Evolutionary conservation across 2,113 vertebrate genomes (phyloP).

Genomic region (Petromus typicus): DNA sequence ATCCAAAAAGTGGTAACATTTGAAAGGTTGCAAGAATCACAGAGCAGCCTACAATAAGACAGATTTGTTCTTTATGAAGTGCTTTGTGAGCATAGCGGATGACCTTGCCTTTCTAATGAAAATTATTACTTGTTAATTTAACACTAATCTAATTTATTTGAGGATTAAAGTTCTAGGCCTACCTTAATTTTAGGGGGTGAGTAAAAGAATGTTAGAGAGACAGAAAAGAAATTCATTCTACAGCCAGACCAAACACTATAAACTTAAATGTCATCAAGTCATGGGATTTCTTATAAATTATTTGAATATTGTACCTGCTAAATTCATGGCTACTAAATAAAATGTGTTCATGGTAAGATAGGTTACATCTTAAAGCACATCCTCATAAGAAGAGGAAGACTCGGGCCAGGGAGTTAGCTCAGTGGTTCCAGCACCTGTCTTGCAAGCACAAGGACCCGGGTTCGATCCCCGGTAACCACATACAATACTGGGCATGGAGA

Average conservation of each 20-base stretch:
- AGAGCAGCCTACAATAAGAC: background rate
- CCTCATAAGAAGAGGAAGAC: background rate
- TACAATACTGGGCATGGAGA: too few relatives aligned
- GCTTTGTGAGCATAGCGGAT: background rate
- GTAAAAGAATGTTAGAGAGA: background rate
- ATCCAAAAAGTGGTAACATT: background rate
- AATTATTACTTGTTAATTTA: background rate
- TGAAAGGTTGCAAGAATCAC: background rate
- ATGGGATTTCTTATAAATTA: background rate
- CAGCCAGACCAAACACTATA: background rate
- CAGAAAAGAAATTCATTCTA: background rate
- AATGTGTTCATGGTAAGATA: background rate
- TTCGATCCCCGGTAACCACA: too few relatives aligned
- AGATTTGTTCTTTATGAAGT: conserved; percentile 13
- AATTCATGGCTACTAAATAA: background rate
- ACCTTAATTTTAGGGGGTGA: background rate
- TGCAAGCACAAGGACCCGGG: too few relatives aligned
- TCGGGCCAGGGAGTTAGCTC: too few relatives aligned
- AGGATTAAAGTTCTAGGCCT: background rate
- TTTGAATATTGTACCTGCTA: background rate
- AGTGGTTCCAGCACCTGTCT: too few relatives aligned
- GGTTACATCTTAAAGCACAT: background rate
- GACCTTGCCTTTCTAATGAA: background rate
- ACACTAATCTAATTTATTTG: background rate
- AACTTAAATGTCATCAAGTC: background rate